Base-by-base conservation (phyloP, 2,797 vertebrate species). In the Sebastes steindachneri region DNA sequence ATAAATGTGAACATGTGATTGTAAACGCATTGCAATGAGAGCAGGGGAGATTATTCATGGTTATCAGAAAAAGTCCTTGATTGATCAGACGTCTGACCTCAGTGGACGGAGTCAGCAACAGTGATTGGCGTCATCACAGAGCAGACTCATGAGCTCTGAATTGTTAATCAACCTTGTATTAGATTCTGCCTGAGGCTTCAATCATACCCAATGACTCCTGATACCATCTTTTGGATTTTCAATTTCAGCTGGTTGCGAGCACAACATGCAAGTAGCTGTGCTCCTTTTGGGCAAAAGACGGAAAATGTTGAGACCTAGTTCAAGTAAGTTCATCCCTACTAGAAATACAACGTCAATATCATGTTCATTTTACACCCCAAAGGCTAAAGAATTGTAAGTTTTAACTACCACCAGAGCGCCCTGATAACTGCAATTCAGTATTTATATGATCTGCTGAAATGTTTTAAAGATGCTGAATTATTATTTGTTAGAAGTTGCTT, bases 41-140 rank as follows among this genome's bases (percentile, higher is more conserved):
- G 51, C 10, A n/a, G 7, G 4, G n/a, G 23, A 72, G 64, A 68
- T 48, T 25, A 75, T 69, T 68, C 55, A 48, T 4, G 35, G 63
- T 68, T 21, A 41, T 65, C 73, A 72, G 69, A 79, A 71, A 59
- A 57, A 58, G 54, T 58, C 54, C n/a, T 62, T 60, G 33, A 69
- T 58, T 41, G 64, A 73, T 6, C 21, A 68, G 72, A 87, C 14
- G 9, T 70, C 78, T 78, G 72, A 77, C 77, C 67, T 89, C 64
- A 23, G 5, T 29, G 73, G 73, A 79, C 63, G 51, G 71, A 80
- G 65, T 85, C 80, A 73, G 75, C 68, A 73, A 78, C 29, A 19
- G 60, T 67, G 77, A 88, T 79, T 59, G 75, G 57, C 57, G 31
- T 80, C 75, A 84, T 62, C 66, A 59, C 62, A 11, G 67, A 75